phyloP scores from a whole-genome alignment of 1,140 invertebrate genomes.

The Macrosteles quadrilineatus region DNA sequence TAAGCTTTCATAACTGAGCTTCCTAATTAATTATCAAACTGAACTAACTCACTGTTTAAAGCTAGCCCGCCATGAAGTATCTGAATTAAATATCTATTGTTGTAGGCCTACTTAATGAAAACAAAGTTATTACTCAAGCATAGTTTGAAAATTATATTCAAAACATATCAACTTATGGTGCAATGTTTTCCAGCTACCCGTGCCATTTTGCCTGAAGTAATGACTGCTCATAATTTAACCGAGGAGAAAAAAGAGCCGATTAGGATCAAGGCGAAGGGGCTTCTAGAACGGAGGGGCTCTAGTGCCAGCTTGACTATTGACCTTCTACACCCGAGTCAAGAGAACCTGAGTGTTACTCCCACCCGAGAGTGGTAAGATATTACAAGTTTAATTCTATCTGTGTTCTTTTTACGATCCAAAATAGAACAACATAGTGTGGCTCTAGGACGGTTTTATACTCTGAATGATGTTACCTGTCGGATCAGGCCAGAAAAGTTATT shows the following conservation, averaged over 20 bases:
- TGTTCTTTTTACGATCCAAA: background rate
- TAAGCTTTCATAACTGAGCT: background rate
- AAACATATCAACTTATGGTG: too few species aligned
- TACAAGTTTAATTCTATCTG: background rate
- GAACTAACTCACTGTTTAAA: too few species aligned
- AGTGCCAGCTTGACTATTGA: slow-evolving; percentile 82
- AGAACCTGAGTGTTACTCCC: slow-evolving; percentile 41
- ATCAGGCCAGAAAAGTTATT: background rate
- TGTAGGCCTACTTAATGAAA: too few species aligned
- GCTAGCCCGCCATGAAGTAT: too few species aligned
- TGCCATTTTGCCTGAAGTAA: slow-evolving; percentile 31
- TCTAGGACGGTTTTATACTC: too few species aligned
- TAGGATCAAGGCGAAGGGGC: slow-evolving; percentile 61
- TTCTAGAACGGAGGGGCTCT: slow-evolving; percentile 70
- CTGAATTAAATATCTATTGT: too few species aligned
- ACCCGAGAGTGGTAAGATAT: slow-evolving; percentile 56
- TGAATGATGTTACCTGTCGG: background rate
- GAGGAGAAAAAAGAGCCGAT: slow-evolving; percentile 46
- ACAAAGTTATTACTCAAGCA: too few species aligned
- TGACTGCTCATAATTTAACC: slow-evolving; percentile 22
- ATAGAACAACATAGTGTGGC: too few species aligned
- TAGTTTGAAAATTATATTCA: too few species aligned
- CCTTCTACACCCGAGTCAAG: slow-evolving; percentile 48
- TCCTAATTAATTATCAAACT: too few species aligned
- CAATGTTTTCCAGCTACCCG: slow-evolving; percentile 14